A percentile compares a stretch with the other conserved stretches of the same genome.
These are phyloP conservation scores for Callipepla squamata DNA, from an alignment of 2,113 vertebrate genomes.

Conservation along the genomic window DNA sequence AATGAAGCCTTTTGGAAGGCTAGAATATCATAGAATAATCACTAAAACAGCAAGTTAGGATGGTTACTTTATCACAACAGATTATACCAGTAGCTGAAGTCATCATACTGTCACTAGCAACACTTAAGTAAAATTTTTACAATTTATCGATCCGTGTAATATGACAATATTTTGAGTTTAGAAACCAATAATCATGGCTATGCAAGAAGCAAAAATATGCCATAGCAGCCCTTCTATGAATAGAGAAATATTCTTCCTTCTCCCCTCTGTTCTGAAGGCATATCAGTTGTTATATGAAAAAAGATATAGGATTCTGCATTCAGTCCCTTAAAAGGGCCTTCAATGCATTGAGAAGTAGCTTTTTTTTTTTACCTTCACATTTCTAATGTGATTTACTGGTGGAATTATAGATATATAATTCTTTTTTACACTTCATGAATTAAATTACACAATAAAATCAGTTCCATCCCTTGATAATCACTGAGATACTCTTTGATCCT, in stretches of 20 bases:
- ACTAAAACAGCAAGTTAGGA: neutral
- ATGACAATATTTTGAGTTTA: neutral
- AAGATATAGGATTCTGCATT: neutral
- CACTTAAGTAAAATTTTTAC: neutral
- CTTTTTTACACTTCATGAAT: neutral
- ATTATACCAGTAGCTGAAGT: neutral
- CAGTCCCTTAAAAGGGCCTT: neutral
- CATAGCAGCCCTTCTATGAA: neutral
- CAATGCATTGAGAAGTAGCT: neutral
- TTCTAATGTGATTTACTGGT: neutral
- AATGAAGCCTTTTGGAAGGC: neutral
- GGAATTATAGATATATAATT: neutral
- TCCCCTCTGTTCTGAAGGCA: neutral
- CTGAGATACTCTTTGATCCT: neutral
- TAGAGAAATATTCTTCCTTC: neutral
- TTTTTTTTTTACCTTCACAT: neutral
- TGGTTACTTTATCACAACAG: neutral
- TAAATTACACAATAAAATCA: neutral
- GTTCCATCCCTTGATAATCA: neutral
- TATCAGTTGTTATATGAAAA: accelerated
- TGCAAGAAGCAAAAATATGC: neutral
- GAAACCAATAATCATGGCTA: neutral
- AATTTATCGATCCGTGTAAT: neutral
- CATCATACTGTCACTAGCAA: neutral
- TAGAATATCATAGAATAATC: neutral